Conservation (phyloP, 2,888 invertebrate species). For the Eilema griseolum region DNA sequence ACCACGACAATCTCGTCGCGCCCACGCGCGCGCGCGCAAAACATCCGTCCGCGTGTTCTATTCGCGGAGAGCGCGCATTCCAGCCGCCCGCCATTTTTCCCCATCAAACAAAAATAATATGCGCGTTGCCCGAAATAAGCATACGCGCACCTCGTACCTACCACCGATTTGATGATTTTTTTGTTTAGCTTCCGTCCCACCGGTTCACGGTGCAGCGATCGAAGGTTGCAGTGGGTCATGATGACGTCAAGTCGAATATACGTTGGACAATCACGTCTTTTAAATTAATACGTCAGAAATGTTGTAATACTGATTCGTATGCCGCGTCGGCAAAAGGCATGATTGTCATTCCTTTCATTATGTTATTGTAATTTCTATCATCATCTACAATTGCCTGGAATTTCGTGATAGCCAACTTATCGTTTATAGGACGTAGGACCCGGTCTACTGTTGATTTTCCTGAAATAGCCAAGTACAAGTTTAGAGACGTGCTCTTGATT, state of each 20-base stretch:
- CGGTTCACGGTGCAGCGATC: conserved; percentile 35
- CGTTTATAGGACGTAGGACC: background rate
- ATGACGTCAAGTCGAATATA: background rate
- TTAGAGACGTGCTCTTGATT: background rate
- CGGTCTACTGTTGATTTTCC: background rate
- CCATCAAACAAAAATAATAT: conserved; percentile 77
- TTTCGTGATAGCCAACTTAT: background rate
- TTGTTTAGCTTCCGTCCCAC: conserved; percentile 53
- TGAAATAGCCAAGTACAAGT: background rate
- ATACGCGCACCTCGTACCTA: conserved; percentile 58
- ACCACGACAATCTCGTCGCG: conserved; percentile 52
- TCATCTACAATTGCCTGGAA: background rate
- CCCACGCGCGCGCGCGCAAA: conserved; percentile 72
- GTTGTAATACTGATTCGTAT: background rate
- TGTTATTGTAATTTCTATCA: background rate
- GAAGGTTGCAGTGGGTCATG: conserved; percentile 47
- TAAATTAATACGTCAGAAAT: background rate
- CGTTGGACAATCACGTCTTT: background rate
- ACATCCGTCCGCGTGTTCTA: conserved; percentile 78
- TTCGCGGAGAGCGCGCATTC: conserved; percentile 77
- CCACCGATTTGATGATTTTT: conserved; percentile 44
- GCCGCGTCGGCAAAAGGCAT: background rate
- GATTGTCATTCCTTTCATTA: background rate
- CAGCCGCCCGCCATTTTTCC: conserved; percentile 75
- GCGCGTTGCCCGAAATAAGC: conserved; percentile 74